Base-by-base conservation (phyloP, 2,797 vertebrate species). In the Microcaecilia unicolor region DNA sequence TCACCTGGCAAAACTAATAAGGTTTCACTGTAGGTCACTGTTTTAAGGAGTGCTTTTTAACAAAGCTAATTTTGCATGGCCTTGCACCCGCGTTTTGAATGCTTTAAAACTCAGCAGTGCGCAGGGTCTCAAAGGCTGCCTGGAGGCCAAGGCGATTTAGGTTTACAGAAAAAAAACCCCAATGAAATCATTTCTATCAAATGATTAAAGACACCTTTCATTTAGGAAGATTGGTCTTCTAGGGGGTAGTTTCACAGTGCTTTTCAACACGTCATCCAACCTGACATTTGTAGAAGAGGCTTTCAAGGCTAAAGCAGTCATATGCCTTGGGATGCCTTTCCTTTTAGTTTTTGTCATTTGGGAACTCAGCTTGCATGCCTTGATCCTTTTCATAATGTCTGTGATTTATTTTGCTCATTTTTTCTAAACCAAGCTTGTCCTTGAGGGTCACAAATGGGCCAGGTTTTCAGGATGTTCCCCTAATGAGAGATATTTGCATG, bases 161-260 rank as follows among this genome's bases (percentile, higher is more conserved):
- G 61, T 68, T 78, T 81, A 74, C 57, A 55, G 66, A 75, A 75
- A 72, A 72, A 72, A 76, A 65, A n/a, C n/a, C n/a, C n/a, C n/a
- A n/a, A n/a, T 69, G 67, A 69, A 74, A 78, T 56, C 55, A 70
- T 69, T 57, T 59, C 67, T 74, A 70, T 39, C 43, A 60, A 74
- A 73, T 74, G 71, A 81, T 83, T 78, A 81, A 66, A 78, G 74
- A 71, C 67, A 80, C 57, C 72, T 77, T 80, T 80, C 63, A 78
- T 81, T 77, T 77, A 57, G 80, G 70, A 76, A 81, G 77, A 80
- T 71, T 73, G 70, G 63, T 65, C 71, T 80, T 76, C 74, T 78
- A 51, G 54, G 67, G 70, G 44, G 51, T 72, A 75, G 79, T 75
- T 72, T 63, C 58, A 75, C 71, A 76, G 65, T 58, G 42, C 61